These are phyloP conservation scores for Sesamia nonagrioides DNA, from an alignment of 1,140 invertebrate species.

Conservation along the genomic window DNA sequence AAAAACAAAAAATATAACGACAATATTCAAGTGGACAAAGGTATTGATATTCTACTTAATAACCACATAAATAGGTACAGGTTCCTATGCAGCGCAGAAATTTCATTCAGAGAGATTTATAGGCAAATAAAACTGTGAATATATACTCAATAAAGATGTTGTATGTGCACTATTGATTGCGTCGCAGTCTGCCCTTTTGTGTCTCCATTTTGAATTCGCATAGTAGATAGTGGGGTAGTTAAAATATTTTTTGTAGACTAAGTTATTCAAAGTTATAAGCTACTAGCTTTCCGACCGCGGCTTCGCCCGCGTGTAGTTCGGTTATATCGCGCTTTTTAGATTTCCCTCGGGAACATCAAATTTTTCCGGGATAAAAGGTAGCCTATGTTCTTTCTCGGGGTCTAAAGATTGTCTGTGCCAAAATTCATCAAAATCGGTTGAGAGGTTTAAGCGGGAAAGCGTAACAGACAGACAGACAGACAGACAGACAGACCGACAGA, in stretches of 20 bases:
- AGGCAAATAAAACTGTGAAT: slow-evolving; percentile 35
- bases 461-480: too few species aligned
- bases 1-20: neutral
- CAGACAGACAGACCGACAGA: too few species aligned
- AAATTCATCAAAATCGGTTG: too few species aligned
- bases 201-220: slow-evolving; percentile 21
- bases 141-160: slow-evolving; percentile 35
- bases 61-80: neutral
- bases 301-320: too few species aligned
- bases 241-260: slow-evolving; percentile 15
- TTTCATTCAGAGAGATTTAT: slow-evolving; percentile 40
- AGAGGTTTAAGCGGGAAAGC: too few species aligned
- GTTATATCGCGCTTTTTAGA: too few species aligned
- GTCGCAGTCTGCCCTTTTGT: slow-evolving; percentile 21
- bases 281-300: too few species aligned
- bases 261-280: slow-evolving; percentile 13
- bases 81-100: slow-evolving; percentile 10
- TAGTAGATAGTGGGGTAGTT: slow-evolving; percentile 11
- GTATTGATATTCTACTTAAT: neutral
- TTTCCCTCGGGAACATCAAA: too few species aligned
- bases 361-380: too few species aligned
- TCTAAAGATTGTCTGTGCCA: too few species aligned
- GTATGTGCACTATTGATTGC: slow-evolving; percentile 33
- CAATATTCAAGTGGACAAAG: too few species aligned
- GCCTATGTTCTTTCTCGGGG: too few species aligned